phyloP scores from a whole-genome alignment of 2,113 vertebrate genomes.

The Microtus ochrogaster region DNA sequence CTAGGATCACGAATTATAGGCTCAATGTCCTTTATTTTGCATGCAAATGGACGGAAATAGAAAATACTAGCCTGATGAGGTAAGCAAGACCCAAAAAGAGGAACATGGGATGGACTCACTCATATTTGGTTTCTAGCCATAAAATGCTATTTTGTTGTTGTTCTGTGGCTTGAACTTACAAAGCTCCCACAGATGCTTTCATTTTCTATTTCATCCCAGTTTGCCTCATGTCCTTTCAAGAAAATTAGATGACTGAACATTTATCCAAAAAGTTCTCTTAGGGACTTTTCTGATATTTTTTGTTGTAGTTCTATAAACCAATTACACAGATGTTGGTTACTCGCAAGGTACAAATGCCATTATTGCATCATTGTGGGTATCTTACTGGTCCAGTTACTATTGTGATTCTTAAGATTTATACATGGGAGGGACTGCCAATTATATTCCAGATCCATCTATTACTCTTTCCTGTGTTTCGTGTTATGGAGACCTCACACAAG shows the following conservation, averaged over 20 bases:
- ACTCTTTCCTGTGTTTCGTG: background rate
- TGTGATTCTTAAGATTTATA: background rate
- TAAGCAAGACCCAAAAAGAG: too few species aligned
- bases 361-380: background rate
- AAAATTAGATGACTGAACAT: constrained; percentile 14
- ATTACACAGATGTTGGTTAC: background rate
- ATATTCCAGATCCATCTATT: background rate
- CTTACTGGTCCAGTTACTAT: background rate
- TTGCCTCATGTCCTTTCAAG: background rate
- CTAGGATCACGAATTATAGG: too few species aligned
- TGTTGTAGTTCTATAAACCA: background rate
- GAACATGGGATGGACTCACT: too few species aligned
- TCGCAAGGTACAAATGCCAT: too few species aligned
- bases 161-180: background rate
- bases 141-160: background rate
- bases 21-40: too few species aligned
- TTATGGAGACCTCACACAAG: background rate
- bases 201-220: background rate
- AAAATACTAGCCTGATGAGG: too few species aligned
- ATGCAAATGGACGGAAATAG: too few species aligned
- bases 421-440: background rate
- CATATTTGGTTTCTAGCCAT: background rate
- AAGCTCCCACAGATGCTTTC: background rate
- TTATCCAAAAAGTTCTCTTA: constrained; percentile 24
- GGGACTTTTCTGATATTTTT: background rate